A percentile compares a stretch with the other conserved stretches of the same genome.
These are phyloP conservation scores for Hartigia nigra DNA, from an alignment of 2,888 invertebrate genomes.

Conservation along the genomic window DNA sequence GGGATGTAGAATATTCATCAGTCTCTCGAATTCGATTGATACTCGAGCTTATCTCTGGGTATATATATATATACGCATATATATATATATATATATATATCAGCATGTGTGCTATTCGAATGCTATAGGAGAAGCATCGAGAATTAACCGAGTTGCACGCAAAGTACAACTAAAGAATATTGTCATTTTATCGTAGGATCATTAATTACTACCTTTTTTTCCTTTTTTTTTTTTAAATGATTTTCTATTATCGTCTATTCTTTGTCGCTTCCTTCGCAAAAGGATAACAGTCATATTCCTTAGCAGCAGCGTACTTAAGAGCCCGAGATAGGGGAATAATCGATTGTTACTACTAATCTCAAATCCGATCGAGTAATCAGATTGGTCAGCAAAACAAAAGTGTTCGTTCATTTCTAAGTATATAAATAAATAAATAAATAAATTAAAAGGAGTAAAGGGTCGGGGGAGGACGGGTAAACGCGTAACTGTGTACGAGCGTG, in stretches of 20 bases:
- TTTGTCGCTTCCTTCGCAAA: neutral
- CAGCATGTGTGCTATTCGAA: neutral
- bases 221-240: neutral
- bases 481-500: neutral
- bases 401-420: slow-evolving; percentile 47
- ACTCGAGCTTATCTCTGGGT: neutral
- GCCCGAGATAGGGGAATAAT: neutral
- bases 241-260: neutral
- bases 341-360: slow-evolving; percentile 29
- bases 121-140: neutral
- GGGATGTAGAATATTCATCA: neutral
- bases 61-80: neutral
- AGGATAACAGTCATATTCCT: neutral
- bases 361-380: slow-evolving; percentile 33
- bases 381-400: slow-evolving; percentile 38
- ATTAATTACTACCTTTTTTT: neutral
- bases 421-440: slow-evolving; percentile 25
- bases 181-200: neutral
- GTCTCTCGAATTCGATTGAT: neutral
- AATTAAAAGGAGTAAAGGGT: slow-evolving; percentile 22
- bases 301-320: neutral
- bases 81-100: neutral
- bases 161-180: neutral
- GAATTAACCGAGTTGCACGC: neutral
- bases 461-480: slow-evolving; percentile 14